Base-by-base conservation (phyloP, 2,113 vertebrate genomes). In the Cichladusa arquata region DNA sequence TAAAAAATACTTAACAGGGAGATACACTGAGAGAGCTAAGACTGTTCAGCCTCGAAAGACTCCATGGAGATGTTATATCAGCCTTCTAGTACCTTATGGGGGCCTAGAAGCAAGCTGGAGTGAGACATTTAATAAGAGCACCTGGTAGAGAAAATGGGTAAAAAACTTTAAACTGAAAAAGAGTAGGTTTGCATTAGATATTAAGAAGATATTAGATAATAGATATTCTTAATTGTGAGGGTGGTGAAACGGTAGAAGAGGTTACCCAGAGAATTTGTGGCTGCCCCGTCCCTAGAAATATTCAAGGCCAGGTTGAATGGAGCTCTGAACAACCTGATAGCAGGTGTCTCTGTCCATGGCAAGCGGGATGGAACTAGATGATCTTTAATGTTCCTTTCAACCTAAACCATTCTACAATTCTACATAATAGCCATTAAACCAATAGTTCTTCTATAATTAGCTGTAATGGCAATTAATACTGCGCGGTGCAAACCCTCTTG, bases 311-410 rank as follows among this genome's bases (percentile, higher is more conserved):
- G 29, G 20, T 42, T 88, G 34, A 36, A 80, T 64, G 24, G 34
- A 34, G 7, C 11, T 71, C 34, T 56, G n/a, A 71, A 16, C 29
- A 71, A 7, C 11, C 7, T 42, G 25, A 7, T 56, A 36, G 17
- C 4, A 4, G 3, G 7, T 47, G 18, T 84, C 40, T 22, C 40
- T 28, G 33, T 22, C 38, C 47, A 54, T 26, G 58, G 19, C 48
- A 47, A 38, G 3, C 8, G 1, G 5, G 2, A 2, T 5, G 1
- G 3, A 48, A 56, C 3, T 12, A 31, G 13, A 14, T 56, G 13
- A 26, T 14, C 53, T 53, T 51, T 69, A 45, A 33, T 2, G 19
- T 38, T 14, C 9, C 8, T 69, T 78, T 45, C 26, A 53, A 24
- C 33, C 8, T 36, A 53, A 67, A 15, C 8, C 14, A 33, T 69